phyloP scores from a whole-genome alignment of 2,113 vertebrate species.

The Uria aalge region DNA sequence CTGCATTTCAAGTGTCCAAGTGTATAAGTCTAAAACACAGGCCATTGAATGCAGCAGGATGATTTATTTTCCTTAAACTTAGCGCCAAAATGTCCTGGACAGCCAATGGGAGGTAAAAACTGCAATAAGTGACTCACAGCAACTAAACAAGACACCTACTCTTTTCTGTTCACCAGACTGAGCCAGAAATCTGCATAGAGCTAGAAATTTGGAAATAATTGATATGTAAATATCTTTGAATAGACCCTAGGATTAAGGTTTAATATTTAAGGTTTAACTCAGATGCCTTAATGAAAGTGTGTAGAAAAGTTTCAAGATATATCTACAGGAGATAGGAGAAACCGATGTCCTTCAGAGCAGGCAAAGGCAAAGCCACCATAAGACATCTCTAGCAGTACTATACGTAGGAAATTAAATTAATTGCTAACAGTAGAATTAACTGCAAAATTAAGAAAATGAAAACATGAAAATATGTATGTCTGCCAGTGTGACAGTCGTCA shows the following conservation, averaged over 20 bases:
- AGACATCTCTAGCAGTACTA: background rate
- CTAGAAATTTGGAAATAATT: background rate
- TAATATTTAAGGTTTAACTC: background rate
- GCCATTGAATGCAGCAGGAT: background rate
- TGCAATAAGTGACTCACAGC: background rate
- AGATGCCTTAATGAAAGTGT: background rate
- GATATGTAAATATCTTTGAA: background rate
- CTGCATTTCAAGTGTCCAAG: background rate
- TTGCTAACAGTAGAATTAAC: background rate
- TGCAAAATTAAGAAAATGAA: background rate
- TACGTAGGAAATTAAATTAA: background rate
- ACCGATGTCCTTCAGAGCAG: background rate
- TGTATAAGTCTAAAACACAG: background rate
- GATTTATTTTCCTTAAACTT: background rate
- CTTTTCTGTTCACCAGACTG: background rate
- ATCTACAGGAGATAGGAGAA: background rate
- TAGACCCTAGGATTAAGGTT: background rate
- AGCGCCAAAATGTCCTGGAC: background rate
- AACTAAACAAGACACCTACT: background rate
- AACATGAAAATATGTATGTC: background rate
- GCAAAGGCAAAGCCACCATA: background rate
- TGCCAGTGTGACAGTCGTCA: background rate
- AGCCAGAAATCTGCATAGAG: background rate
- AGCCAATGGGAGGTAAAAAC: background rate
- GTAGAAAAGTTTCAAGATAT: background rate